These are phyloP conservation scores for Neofelis nebulosa DNA, from an alignment of 2,113 vertebrate genomes.

Conservation along the genomic window DNA sequence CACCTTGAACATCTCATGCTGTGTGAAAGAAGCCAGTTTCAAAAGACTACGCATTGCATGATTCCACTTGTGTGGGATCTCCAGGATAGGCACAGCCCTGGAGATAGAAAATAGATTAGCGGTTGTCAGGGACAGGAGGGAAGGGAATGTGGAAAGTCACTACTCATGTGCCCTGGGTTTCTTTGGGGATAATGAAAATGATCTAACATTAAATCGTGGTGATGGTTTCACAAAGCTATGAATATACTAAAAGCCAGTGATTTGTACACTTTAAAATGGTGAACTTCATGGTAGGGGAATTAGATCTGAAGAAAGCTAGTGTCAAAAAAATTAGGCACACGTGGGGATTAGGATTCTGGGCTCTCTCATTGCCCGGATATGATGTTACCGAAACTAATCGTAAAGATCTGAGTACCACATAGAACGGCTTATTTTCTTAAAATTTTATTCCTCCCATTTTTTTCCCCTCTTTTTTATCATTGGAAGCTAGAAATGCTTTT, in stretches of 20 bases:
- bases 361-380: constrained; percentile 58
- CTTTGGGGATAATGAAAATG: background rate
- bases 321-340: constrained; percentile 67
- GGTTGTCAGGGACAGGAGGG: background rate
- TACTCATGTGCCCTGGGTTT: background rate
- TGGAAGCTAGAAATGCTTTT: constrained; percentile 54
- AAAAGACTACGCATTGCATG: background rate
- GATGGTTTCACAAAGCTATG: background rate
- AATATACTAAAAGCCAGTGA: background rate
- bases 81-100: background rate
- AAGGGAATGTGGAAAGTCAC: background rate
- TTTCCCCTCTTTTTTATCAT: background rate
- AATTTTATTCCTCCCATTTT: background rate
- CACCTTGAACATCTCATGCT: background rate
- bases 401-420: background rate
- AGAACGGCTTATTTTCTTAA: constrained; percentile 4
- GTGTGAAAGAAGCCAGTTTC: background rate
- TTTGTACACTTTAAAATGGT: constrained; percentile 6
- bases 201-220: constrained; percentile 11
- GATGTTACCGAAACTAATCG: constrained; percentile 26
- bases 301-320: constrained; percentile 20
- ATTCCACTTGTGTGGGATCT: background rate
- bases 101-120: background rate
- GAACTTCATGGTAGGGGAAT: constrained; percentile 3
- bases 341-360: constrained; percentile 48